Conservation (phyloP, 2,113 vertebrate genomes). For the Ophiodon elongatus region DNA sequence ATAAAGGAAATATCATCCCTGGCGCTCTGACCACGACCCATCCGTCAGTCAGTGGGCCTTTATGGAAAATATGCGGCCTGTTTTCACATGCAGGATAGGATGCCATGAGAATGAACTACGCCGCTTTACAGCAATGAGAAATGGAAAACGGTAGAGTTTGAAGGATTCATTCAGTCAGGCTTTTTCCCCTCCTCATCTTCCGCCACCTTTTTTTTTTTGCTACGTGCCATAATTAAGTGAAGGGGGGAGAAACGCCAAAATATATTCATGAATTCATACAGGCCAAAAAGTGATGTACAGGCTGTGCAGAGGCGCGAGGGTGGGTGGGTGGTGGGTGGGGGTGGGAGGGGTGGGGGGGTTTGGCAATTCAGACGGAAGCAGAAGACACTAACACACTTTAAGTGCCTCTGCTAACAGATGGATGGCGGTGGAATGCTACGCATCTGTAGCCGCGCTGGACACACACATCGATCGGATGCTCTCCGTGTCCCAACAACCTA, state of each 20-base stretch:
- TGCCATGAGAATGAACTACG: constrained; percentile 31
- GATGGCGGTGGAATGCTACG: constrained; percentile 50
- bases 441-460: constrained; percentile 35
- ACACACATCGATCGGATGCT: constrained; percentile 42
- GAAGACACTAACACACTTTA: constrained; percentile 42
- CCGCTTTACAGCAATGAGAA: constrained; percentile 28
- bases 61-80: constrained; percentile 70
- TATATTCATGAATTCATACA: not conserved
- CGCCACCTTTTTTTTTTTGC: not conserved
- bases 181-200: not conserved
- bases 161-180: not conserved
- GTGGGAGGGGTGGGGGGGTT: rapidly evolving
- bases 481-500: constrained; percentile 51
- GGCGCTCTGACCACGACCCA: constrained; percentile 26
- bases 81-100: constrained; percentile 60
- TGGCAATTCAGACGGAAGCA: constrained; percentile 2
- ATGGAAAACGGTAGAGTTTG: constrained; percentile 27
- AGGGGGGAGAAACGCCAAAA: not conserved
- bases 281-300: not conserved
- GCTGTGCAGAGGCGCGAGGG: no score
- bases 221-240: not conserved
- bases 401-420: constrained; percentile 76
- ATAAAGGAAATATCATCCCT: constrained; percentile 52
- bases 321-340: no score
- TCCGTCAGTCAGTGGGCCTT: constrained; percentile 69